Evolutionary conservation across 1,140 invertebrate species (phyloP), one percentile per base, ranked within the genome.

Genomic region (Thrips palmi): DNA sequence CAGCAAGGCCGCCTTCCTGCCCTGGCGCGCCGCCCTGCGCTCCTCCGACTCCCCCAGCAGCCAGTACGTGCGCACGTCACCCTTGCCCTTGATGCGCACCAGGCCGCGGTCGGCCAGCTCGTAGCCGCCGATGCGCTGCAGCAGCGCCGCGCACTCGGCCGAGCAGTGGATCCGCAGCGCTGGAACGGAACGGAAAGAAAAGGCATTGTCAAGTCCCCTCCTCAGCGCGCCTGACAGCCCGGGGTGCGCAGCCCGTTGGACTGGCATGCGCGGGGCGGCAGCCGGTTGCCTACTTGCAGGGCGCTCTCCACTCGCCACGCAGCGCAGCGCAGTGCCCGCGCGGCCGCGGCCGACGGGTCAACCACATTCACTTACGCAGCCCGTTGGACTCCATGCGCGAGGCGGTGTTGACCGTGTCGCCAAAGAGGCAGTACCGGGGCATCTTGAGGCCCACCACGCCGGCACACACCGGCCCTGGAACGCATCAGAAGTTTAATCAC

Each of bases 331-430:
- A 19, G 12, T 11, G 21, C 28, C 11, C 24, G 18, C 2, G 17
- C 8, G 38, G 17, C 7, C 6, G 7, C 31, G 6, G 8, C 31
- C 17, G 7, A 8, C 17, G 10, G 10, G 7, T 7, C 31, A 32
- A 8, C 7, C 17, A 7, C 17, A 27, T 21, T 19, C 40, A 55
- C 59, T 64, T 50, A 77, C 73, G 64, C 44, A 71, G 66, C 22
- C 85, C 84, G 23, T 78, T 87, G 0, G 86, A 91, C 61, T 93
- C 88, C 87, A 94, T 92, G 33, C 88, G 65, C 17, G 81, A 87
- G 0, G 88, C 84, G 0, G 85, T 92, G 55, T 94, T 94, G 4
- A 94, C 84, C 0, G 85, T 88, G 48, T 91, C 85, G 0, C 85
- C 85, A 51, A 86, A 86, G 1, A 92, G 58, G 54, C 85, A 89